Conservation (phyloP, 2,797 vertebrate species). For the Acanthiza pusilla region DNA sequence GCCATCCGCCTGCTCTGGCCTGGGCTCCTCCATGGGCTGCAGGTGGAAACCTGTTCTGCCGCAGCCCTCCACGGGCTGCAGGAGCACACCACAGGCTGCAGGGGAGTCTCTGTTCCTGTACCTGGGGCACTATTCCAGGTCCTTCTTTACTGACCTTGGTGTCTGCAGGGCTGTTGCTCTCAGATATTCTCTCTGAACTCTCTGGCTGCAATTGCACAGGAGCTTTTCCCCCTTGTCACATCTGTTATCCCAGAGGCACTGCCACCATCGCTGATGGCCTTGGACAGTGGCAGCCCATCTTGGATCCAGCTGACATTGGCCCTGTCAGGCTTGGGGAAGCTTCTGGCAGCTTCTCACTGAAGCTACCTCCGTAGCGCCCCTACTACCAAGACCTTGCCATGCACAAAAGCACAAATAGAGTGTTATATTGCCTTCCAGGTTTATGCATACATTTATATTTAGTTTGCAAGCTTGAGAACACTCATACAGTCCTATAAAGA, state of each 20-base stretch:
- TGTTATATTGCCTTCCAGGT: background rate
- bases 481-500: background rate
- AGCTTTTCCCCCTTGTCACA: background rate
- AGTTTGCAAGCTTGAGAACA: background rate
- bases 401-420: background rate
- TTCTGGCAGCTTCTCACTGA: background rate
- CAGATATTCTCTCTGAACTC: background rate
- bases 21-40: background rate
- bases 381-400: background rate
- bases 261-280: background rate
- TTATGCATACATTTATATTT: background rate
- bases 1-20: background rate
- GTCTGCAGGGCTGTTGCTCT: background rate
- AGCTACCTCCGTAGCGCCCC: background rate
- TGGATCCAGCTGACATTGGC: background rate
- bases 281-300: rapidly evolving
- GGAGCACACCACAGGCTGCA: background rate
- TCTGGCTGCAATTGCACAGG: background rate
- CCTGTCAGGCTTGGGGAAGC: background rate
- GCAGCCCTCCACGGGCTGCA: background rate
- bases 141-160: background rate
- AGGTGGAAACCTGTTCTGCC: background rate
- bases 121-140: background rate
- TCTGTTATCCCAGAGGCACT: background rate
- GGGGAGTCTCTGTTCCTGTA: background rate